phyloP scores from a whole-genome alignment of 2,113 vertebrate species.

The Mirounga angustirostris region DNA sequence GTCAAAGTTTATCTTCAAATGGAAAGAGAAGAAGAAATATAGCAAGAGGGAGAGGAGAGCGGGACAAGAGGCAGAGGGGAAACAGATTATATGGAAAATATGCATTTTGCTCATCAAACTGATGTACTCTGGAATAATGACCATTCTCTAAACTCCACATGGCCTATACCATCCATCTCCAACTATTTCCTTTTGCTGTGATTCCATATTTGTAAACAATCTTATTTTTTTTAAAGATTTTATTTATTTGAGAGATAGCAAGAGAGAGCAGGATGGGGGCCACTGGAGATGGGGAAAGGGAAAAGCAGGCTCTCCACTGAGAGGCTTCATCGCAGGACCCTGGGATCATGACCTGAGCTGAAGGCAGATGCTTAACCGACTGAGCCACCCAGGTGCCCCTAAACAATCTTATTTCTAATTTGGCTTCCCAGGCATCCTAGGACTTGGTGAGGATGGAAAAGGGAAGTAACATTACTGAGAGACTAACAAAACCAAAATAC shows the following conservation, averaged over 20 bases:
- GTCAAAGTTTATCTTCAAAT: neutral
- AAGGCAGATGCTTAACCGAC: too few species aligned
- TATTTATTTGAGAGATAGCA: too few species aligned
- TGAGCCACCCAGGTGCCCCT: too few species aligned
- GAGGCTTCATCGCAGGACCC: too few species aligned
- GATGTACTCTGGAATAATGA: neutral
- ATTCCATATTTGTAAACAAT: neutral
- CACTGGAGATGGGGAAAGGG: too few species aligned
- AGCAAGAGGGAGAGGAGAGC: neutral
- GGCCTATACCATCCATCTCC: neutral
- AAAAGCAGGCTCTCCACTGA: too few species aligned
- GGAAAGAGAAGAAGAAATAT: neutral
- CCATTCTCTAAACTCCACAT: neutral
- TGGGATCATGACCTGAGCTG: too few species aligned
- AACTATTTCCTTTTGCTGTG: slow-evolving; percentile 16
- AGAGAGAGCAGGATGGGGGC: too few species aligned
- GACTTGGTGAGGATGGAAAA: neutral
- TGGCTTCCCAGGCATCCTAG: neutral
- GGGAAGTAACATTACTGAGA: neutral
- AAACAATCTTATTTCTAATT: neutral
- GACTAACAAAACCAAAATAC: neutral
- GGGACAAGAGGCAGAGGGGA: neutral
- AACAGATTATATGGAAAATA: neutral
- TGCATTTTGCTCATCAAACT: neutral
- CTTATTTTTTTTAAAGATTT: neutral